Evolutionary conservation across 2,113 vertebrate species (phyloP), one percentile per base, ranked within the genome.

Genomic region (Poeciliopsis occidentalis): DNA sequence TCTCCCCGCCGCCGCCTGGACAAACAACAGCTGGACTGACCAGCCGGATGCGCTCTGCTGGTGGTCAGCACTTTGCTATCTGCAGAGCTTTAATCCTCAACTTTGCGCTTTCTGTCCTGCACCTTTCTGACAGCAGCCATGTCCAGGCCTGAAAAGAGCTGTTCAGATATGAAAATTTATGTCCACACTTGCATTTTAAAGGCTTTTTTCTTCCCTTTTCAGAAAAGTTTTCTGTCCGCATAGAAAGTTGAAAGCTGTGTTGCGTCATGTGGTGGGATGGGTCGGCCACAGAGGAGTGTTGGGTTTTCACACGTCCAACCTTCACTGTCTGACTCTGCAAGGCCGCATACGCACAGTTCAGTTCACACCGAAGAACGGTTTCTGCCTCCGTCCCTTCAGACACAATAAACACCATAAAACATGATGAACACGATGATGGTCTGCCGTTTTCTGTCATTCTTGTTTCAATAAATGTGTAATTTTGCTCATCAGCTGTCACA

Each of bases 1-100:
- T 76, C 78, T 71, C 75, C 79, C 64, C 47, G 71, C 31, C 44
- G 65, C 70, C 51, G 74, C 69, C 75, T 70, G 81, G 80, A 72
- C 85, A 91, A 92, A 88, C 75, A 70, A 71, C 79, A n/a, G 67
- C 71, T 72, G 73, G 69, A 85, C 83, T 70, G 78, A 83, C 76
- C 75, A 30, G 15, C 77, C 71, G 22, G 66, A 74, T 64, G 31
- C 32, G 22, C n/a, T 34, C 83, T 29, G 67, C 39, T 60, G 47
- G 68, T 66, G 70, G 85, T 90, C 87, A 87, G 86, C 89, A 85
- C 74, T 91, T 85, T 80, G 85, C 41, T 85, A 86, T 87, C 87
- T 89, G 67, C 69, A 73, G 80, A 76, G 78, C 81, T 44, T 78
- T 91, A 85, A 90, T 90, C 88, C 85, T 82, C 76, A 75, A 82